Conservation (phyloP, 1,140 invertebrate genomes). For the Zaprionus davidi region DNA sequence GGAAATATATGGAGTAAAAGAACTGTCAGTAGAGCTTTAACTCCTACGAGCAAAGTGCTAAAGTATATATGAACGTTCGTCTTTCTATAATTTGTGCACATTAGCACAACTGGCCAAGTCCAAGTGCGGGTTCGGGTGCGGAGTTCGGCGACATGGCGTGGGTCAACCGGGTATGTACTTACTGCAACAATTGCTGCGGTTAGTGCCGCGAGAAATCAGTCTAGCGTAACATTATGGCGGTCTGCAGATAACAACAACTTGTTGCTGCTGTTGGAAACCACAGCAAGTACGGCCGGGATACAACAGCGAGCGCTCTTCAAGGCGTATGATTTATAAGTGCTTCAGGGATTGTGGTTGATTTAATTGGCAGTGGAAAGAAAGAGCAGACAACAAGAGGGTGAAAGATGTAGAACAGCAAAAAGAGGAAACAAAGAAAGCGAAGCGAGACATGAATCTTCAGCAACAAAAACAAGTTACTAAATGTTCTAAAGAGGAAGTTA, state of each 20-base stretch:
- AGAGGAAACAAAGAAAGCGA: conserved; percentile 31
- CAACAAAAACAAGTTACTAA: background rate
- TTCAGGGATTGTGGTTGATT: conserved; percentile 48
- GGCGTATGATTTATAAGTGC: conserved; percentile 38
- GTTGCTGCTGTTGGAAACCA: conserved; percentile 1
- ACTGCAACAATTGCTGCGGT: conserved; percentile 67
- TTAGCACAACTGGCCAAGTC: conserved; percentile 74
- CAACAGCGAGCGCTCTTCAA: conserved; percentile 12
- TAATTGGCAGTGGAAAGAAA: conserved; percentile 39
- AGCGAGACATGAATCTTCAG: background rate
- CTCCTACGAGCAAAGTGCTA: conserved; percentile 19
- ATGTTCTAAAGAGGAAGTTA: background rate
- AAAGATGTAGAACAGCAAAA: conserved; percentile 26
- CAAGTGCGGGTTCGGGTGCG: conserved; percentile 59
- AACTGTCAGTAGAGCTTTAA: conserved; percentile 40
- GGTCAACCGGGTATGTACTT: conserved; percentile 54
- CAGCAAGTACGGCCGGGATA: background rate
- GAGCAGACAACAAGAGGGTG: conserved; percentile 25
- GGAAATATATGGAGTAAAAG: background rate
- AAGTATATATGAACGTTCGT: conserved; percentile 15
- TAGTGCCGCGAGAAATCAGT: conserved; percentile 52
- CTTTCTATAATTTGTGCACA: conserved; percentile 73
- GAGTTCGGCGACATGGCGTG: conserved; percentile 66
- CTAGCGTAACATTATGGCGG: conserved; percentile 73
- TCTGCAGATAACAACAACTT: conserved; percentile 54